phyloP scores from a whole-genome alignment of 2,888 invertebrate species.

The Temnothorax rugatulus region DNA sequence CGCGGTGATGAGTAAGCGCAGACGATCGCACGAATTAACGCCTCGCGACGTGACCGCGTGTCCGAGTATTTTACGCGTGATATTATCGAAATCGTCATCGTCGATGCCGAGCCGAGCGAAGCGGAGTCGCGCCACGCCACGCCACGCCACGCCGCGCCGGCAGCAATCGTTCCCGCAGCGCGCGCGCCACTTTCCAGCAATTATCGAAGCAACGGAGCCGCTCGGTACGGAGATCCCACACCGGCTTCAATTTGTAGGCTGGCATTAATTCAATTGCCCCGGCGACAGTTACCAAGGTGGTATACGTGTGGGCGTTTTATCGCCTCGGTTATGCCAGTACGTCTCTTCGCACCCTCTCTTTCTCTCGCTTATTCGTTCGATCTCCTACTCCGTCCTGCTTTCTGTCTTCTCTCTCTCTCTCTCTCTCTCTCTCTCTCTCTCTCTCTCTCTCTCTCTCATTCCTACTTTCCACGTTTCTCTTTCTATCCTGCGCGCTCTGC shows the following conservation, averaged over 20 bases:
- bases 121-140: conserved; percentile 20
- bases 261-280: conserved; percentile 84
- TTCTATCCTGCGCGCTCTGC: conserved; percentile 29
- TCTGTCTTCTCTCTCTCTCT: neutral
- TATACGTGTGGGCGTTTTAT: conserved; percentile 81
- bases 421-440: conserved; percentile 7
- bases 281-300: conserved; percentile 81
- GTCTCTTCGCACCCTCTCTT: conserved; percentile 56
- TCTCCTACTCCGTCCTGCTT: neutral
- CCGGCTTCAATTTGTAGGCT: conserved; percentile 83
- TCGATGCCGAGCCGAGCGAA: neutral
- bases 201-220: conserved; percentile 58
- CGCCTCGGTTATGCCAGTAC: conserved; percentile 76
- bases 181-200: conserved; percentile 54
- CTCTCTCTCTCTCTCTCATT: conserved; percentile 7
- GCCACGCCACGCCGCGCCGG: conserved; percentile 31
- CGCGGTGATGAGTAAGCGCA: neutral
- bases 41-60: neutral
- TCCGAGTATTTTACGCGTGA: neutral
- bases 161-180: conserved; percentile 50
- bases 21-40: conserved; percentile 12
- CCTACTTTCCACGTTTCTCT: conserved; percentile 22
- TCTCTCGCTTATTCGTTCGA: conserved; percentile 13
- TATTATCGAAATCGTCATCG: conserved; percentile 29
- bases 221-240: conserved; percentile 76